Base-by-base conservation (phyloP, 2,888 invertebrate genomes). In the Apamea crenata region DNA sequence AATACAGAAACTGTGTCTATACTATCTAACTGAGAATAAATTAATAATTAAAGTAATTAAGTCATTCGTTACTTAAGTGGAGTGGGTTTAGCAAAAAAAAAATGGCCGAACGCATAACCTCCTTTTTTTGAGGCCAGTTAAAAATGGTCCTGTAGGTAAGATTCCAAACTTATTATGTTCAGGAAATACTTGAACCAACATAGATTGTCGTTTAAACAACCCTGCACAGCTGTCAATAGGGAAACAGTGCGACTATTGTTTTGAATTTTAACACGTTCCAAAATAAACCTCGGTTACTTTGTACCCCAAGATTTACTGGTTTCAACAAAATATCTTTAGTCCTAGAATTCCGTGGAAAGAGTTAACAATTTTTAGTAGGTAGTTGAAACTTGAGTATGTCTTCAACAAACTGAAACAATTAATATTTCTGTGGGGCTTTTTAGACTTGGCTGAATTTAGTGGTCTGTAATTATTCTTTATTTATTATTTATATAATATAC, bases 241-340 rank as follows among this genome's bases (percentile, higher is more conserved):
- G 77, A 84, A 88, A 88, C 83, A 82, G 65, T 80, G 67, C 67
- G 56, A 74, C 87, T 83, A 89, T 89, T 88, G 88, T 89, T 89
- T 89, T 78, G 83, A 87, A 83, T 88, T 89, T 84, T 87, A 87
- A 88, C 89, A 88, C 89, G 89, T 89, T 89, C 83, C 85, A 78
- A 89, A 88, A 88, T 87, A 88, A 87, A 87, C 81, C 80, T 79
- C 73, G 29, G 80, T 75, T 88, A 88, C 84, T 85, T 82, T 84
- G 83, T 83, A 69, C 76, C 78, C 71, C 10, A 29, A 78, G 68
- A 84, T 78, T 83, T 86, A 76, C 76, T 78, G 56, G 36, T 65
- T 76, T 66, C 32, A 81, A 78, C 74, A 74, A 74, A 78, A 82
- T 71, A 69, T 68, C n/a, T 59, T 74, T 53, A 63, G 76, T 36